phyloP scores from a whole-genome alignment of 2,113 vertebrate species.

The Mionectes macconnelli region DNA sequence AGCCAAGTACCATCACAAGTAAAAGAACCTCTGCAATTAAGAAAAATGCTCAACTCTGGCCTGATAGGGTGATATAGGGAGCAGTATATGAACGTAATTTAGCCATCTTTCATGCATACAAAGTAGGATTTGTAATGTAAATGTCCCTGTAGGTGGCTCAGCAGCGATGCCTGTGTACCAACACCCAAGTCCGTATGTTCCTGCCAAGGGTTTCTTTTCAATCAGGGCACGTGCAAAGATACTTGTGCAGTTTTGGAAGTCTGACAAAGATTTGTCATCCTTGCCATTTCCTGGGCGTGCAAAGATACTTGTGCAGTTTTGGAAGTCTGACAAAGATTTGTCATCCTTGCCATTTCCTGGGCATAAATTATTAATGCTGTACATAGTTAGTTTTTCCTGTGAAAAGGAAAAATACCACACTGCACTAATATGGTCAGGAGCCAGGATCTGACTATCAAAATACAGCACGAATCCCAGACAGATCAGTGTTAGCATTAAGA shows the following conservation, averaged over 20 bases:
- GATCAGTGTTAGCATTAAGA: not conserved
- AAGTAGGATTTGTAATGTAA: not conserved
- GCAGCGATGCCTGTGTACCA: not conserved
- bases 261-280: not conserved
- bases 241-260: not conserved
- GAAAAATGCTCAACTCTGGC: not conserved
- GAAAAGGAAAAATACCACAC: not conserved
- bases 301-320: not conserved
- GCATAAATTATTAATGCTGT: not conserved
- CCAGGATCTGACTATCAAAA: not conserved
- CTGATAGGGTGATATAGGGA: not conserved
- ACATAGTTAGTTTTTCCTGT: not conserved
- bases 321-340: not conserved
- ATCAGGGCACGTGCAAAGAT: not conserved
- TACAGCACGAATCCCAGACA: not conserved
- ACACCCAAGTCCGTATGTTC: not conserved
- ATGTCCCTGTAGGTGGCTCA: not conserved
- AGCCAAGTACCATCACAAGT: not conserved
- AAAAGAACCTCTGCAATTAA: not conserved
- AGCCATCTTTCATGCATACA: fast-evolving
- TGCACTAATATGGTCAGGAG: not conserved
- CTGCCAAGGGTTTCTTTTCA: not conserved
- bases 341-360: not conserved
- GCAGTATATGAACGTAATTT: not conserved
- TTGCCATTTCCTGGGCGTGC: not conserved